These are phyloP conservation scores for Ceuthmochares aereus DNA, from an alignment of 2,113 vertebrate genomes.

Conservation along the genomic window DNA sequence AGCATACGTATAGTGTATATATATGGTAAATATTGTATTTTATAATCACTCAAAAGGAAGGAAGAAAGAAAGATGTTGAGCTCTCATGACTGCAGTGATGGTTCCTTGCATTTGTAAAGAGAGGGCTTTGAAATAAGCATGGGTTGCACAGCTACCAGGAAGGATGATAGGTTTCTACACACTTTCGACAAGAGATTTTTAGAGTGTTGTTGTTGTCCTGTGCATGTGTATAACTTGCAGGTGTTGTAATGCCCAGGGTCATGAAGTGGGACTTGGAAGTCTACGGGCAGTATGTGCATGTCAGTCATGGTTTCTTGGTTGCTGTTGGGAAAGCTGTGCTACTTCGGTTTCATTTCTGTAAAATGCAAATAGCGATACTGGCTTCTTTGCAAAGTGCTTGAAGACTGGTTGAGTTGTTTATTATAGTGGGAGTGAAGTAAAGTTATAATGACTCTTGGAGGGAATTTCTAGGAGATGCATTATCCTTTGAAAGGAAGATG, in stretches of 20 bases:
- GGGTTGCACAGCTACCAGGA: accelerated
- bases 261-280: background rate
- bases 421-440: background rate
- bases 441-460: background rate
- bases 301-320: background rate
- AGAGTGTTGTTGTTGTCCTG: background rate
- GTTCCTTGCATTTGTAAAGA: background rate
- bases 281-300: background rate
- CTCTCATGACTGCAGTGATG: accelerated
- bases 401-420: background rate
- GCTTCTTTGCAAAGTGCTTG: background rate
- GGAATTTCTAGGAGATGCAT: slow-evolving; percentile 20
- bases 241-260: accelerated
- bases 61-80: background rate
- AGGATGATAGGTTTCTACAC: background rate
- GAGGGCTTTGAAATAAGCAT: background rate
- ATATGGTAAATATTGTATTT: background rate
- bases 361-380: background rate
- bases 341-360: background rate
- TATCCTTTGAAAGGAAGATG: slow-evolving; percentile 17
- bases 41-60: background rate
- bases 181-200: background rate
- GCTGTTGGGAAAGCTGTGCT: background rate
- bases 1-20: background rate
- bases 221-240: background rate